Base-by-base conservation (phyloP, 1,140 invertebrate genomes). In the Micrasema minimum region DNA sequence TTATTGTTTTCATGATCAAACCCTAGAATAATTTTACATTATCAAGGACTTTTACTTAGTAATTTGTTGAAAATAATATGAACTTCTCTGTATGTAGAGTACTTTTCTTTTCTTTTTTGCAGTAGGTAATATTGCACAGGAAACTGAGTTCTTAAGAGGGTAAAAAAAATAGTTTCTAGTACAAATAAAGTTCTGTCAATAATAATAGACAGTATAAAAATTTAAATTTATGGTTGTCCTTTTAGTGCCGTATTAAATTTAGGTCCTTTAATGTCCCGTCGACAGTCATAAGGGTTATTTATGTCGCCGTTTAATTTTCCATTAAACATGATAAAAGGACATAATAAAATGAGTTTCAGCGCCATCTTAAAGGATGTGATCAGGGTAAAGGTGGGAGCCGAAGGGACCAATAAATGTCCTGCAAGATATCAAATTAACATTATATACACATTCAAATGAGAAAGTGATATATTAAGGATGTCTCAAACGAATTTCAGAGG, bases 261-360 rank as follows among this genome's bases (percentile, higher is more conserved):
- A 48, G 20, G 18, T 7, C 46, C 14, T 48, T 16, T 16, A 48
- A 22, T 7, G 16, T 10, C 20, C 16, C 1, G 46, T 11, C 16
- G 7, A 43, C 41, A 41, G 61, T n/a, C 23, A 16, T n/a, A 51
- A 37, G 14, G 45, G 20, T 66, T 23, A 67, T 67, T 67, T 45
- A 67, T 55, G 1, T n/a, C 51, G 26, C 18, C 51, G 50, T 67
- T 67, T 67, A 67, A 67, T 67, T 67, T 51, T 20, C 53, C 65
- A 67, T 67, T 37, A 67, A 31, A 31, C 26, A 31, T 31, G 26
- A 67, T 67, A 67, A 53, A 45, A 53, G 65, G 31, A 50, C 11
- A 55, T 37, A 38, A 67, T 67, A 67, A 67, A 67, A 67, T 45
- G 51, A 67, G 11, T 67, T 67, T 67, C 65, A 67, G 35, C 65